Percentiles rank a stretch among this genome's conserved stretches.
Evolutionary conservation across 2,113 vertebrate species (phyloP).

Genomic region (Chloropsis cyanopogon): DNA sequence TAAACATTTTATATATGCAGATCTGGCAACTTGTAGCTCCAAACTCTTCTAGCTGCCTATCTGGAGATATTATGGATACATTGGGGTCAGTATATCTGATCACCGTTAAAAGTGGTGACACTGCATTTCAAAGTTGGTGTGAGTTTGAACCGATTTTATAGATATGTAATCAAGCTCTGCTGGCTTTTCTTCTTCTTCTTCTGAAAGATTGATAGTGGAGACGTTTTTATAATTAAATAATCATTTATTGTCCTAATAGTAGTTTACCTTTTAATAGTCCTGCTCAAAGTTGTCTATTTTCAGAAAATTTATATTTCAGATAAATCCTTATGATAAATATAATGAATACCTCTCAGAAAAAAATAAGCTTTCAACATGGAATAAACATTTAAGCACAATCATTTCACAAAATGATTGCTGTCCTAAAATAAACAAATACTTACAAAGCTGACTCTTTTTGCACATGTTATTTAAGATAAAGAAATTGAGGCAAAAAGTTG

Average conservation of each 20-base stretch:
- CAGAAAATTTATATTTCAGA: not conserved
- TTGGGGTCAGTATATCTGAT: not conserved
- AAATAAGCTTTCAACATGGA: not conserved
- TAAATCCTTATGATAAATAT: not conserved
- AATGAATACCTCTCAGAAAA: not conserved
- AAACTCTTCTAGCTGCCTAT: not conserved
- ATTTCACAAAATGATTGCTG: not conserved
- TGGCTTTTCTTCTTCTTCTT: not conserved
- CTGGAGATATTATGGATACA: not conserved
- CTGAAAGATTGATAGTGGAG: not conserved
- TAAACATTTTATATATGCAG: not conserved
- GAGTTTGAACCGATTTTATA: not conserved
- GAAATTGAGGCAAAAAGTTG: not conserved
- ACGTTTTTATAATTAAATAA: not conserved
- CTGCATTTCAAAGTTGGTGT: not conserved
- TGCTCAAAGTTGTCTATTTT: not conserved
- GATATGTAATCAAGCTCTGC: not conserved
- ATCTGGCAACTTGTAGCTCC: not conserved
- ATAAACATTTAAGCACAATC: not conserved
- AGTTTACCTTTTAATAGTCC: not conserved
- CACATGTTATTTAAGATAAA: not conserved
- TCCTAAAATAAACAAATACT: not conserved
- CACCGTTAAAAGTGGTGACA: not conserved
- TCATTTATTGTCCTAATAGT: not conserved
- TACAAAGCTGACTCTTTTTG: not conserved